These are phyloP conservation scores for Excalfactoria chinensis DNA, from an alignment of 2,113 vertebrate genomes.

Conservation along the genomic window DNA sequence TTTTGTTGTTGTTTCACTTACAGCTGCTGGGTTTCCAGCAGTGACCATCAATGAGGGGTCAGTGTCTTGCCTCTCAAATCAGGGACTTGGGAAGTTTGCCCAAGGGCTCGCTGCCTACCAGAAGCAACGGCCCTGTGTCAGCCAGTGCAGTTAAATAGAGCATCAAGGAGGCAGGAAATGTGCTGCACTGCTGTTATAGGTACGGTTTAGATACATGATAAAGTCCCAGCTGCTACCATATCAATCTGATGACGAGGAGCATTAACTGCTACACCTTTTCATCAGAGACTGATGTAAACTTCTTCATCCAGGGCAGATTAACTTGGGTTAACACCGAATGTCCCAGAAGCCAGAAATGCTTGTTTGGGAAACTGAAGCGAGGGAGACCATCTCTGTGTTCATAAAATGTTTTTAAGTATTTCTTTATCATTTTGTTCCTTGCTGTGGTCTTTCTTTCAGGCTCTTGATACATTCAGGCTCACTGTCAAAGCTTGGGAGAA, in stretches of 20 bases:
- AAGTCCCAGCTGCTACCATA: background rate
- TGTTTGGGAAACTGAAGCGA: background rate
- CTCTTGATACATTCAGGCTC: background rate
- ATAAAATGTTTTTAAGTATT: background rate
- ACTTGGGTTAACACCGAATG: background rate
- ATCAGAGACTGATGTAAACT: rapidly evolving
- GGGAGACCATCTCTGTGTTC: background rate
- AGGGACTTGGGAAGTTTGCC: background rate
- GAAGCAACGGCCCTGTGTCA: background rate
- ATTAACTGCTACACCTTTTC: background rate
- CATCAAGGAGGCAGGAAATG: background rate
- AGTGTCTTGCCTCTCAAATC: background rate
- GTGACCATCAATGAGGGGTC: background rate
- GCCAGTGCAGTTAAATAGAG: background rate
- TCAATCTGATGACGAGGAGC: background rate
- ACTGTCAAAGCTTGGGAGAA: background rate
- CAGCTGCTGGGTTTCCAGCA: background rate
- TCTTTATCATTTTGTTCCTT: background rate
- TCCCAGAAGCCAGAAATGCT: background rate
- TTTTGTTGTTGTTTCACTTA: background rate
- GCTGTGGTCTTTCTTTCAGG: background rate
- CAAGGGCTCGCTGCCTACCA: background rate
- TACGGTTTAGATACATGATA: background rate
- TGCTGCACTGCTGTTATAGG: background rate
- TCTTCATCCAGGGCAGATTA: background rate